Evolutionary conservation across 2,888 invertebrate genomes (phyloP), one percentile per base, ranked within the genome.

Genomic region (Harpalus rubripes): DNA sequence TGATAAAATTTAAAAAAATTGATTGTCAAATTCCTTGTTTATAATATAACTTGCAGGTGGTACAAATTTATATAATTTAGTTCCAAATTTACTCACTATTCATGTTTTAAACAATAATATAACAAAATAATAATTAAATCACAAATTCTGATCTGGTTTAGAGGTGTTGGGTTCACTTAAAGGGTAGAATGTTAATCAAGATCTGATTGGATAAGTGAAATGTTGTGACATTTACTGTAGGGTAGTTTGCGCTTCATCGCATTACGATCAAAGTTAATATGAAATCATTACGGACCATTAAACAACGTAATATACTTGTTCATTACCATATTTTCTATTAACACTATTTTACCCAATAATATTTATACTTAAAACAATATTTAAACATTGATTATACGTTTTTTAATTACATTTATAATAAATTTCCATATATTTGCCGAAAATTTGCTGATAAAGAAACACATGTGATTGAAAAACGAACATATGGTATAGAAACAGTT

Each of bases 161-260:
- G 4, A 52, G 44, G 44, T 52, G 44, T 52, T 12, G 44, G 44
- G 44, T 52, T 8, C 10, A 52, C 1, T 6, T 52, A 12, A 52
- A 10, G 44, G 7, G 12, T 52, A 8, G 0, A 52, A 52, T 52
- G 44, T 52, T 52, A 52, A 52, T 52, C 2, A 52, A 44, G 2
- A 32, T 52, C 1, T 52, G 44, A 52, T 52, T 52, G 44, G 44
- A 0, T 52, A 26, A 68, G 41, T 68, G 68, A 68, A 41, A 68
- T 68, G 63, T 63, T 63, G n/a, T 68, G 68, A 68, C 39, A 32
- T 68, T 68, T n/a, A 68, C 22, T 68, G 39, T 39, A 22, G 68
- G 68, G 32, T 68, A 26, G 26, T 68, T 68, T 41, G 10, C 68
- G 39, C 41, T 68, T 68, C 41, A 68, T 39, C 32, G 68, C 15